Evolutionary conservation across 2,797 vertebrate species (phyloP), one percentile per base, ranked within the genome.

Genomic region (Tadarida brasiliensis): DNA sequence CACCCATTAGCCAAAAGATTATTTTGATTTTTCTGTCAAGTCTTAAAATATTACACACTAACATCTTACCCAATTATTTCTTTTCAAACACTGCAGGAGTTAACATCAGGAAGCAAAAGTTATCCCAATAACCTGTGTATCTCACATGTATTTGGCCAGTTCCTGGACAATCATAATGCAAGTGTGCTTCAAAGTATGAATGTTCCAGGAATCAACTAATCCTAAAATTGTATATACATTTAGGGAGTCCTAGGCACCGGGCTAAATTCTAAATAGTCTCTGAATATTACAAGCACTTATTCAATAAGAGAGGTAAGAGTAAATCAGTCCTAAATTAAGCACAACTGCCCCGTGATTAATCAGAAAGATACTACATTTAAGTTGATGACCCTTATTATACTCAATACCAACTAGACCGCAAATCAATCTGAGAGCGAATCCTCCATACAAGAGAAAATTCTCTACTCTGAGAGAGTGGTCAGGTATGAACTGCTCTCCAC

Each of bases 41-140:
- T 80, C 68, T 95, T 93, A 83, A 84, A 95, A 76, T 49, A 20
- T 59, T 61, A 95, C 73, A 73, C 24, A 39, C 54, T 90, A 95
- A 87, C 54, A 71, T n/a, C 63, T 85, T n/a, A 63, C 30, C 35
- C 88, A 94, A 76, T 73, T 49, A 51, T 49, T 83, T 44, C 95
- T 56, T 90, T 73, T 67, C 91, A 95, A 92, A 81, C 20, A 47
- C 47, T 44, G 22, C 59, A 84, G 22, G 49, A 94, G 91, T 68
- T 81, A 91, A 92, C 61, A 87, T n/a, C 35, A 77, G 35, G 30
- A 94, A 94, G n/a, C 76, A 83, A 93, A 67, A 91, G 44, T 26
- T 44, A 91, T 74, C 68, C 44, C 71, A 56, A 83, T 12, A 76
- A 77, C 1, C 1, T 65, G 49, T 47, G 44, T 14, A 24, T 35